A percentile compares a stretch with the other conserved stretches of the same genome.
Conservation (phyloP, 2,797 vertebrate species). For the Thamnophis elegans region DNA sequence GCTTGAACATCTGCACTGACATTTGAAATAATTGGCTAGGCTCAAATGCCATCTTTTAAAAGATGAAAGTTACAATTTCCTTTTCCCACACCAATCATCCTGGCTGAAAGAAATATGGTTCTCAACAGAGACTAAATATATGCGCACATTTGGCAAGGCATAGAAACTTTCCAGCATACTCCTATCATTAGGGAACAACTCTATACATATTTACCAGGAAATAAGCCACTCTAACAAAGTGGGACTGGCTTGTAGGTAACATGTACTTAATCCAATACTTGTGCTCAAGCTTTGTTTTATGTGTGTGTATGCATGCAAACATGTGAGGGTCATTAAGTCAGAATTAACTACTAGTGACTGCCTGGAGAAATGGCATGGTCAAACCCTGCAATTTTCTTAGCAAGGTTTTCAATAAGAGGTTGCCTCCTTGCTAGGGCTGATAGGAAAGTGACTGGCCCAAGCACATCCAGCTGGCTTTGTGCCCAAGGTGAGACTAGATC, state of each 20-base stretch:
- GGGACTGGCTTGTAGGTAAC: background rate
- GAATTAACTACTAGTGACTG: background rate
- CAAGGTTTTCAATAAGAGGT: background rate
- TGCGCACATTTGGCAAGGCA: background rate
- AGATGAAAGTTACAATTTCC: constrained; percentile 11
- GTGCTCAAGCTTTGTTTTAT: background rate
- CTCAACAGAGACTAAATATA: background rate
- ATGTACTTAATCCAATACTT: background rate
- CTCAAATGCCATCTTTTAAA: constrained; percentile 47
- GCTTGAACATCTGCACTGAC: constrained; percentile 56
- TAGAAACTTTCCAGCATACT: background rate
- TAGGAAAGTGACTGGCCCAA: background rate
- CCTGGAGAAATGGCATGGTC: background rate
- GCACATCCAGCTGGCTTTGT: background rate
- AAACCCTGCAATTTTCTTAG: background rate
- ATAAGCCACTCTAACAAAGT: background rate
- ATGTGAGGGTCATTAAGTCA: background rate
- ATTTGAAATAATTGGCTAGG: constrained; percentile 56
- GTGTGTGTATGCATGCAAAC: background rate
- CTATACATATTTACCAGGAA: background rate
- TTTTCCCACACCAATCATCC: background rate
- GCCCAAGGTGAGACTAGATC: background rate
- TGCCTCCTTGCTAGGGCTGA: background rate
- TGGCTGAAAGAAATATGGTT: background rate
- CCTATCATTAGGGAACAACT: background rate